phyloP scores from a whole-genome alignment of 1,140 invertebrate genomes.

The Akabosia matsudoensis region DNA sequence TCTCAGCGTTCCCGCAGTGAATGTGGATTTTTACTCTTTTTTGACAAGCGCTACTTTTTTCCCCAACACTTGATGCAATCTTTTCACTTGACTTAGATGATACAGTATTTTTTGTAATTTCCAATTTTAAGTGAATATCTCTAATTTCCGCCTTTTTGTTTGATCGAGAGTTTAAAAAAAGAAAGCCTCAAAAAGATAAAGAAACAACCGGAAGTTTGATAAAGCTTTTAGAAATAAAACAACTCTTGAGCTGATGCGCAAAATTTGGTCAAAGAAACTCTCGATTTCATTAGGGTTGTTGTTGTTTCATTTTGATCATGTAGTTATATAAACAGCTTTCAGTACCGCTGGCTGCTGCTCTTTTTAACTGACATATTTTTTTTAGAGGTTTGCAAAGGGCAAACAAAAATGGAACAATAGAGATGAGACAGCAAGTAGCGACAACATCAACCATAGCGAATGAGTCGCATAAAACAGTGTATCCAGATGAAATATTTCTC shows the following conservation, averaged over 20 bases:
- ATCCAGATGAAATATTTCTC: too few relatives aligned
- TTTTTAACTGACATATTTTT: too few relatives aligned
- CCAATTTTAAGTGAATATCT: not conserved
- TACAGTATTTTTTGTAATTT: not conserved
- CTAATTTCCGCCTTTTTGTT: not conserved
- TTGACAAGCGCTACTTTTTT: too few relatives aligned
- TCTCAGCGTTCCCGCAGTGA: not conserved
- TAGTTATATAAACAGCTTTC: too few relatives aligned
- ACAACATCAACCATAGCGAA: not conserved
- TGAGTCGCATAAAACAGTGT: not conserved
- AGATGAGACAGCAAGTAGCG: not conserved
- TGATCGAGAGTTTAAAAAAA: not conserved
- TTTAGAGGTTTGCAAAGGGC: too few relatives aligned
- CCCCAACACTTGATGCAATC: too few relatives aligned
- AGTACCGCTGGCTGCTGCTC: too few relatives aligned
- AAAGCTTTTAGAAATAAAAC: not conserved
- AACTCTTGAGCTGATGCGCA: too few relatives aligned
- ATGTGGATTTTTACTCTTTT: not conserved
- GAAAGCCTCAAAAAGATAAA: not conserved
- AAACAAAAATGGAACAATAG: not conserved
- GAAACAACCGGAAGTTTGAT: not conserved
- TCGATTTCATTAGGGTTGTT: too few relatives aligned
- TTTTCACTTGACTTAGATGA: too few relatives aligned
- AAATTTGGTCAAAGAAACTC: too few relatives aligned
- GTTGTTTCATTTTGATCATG: too few relatives aligned